These are phyloP conservation scores for Hydropotes inermis DNA, from an alignment of 2,113 vertebrate species.

Conservation along the genomic window DNA sequence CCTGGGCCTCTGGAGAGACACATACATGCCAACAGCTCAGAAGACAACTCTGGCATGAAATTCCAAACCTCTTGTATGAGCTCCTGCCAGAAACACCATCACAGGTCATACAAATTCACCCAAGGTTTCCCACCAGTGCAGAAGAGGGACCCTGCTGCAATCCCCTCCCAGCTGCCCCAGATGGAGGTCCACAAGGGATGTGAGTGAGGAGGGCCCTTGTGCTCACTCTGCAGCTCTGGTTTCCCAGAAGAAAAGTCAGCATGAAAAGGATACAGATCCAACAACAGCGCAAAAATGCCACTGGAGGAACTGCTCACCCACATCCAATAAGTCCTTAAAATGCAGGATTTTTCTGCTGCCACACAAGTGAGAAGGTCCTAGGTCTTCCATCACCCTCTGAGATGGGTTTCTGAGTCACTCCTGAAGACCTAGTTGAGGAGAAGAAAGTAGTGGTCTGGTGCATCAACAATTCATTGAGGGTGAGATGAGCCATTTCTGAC, in stretches of 20 bases:
- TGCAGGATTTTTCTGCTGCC: conserved; percentile 86
- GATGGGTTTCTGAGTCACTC: conserved; percentile 86
- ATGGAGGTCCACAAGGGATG: conserved; percentile 81
- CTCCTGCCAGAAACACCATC: not conserved
- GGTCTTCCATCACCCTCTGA: conserved; percentile 86
- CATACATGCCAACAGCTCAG: not conserved
- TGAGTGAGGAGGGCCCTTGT: conserved; percentile 59
- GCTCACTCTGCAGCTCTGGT: conserved; percentile 79
- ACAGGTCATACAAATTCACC: not conserved
- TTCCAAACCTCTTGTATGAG: not conserved
- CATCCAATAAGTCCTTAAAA: conserved; percentile 79
- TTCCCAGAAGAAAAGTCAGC: conserved; percentile 76
- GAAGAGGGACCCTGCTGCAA: conserved; percentile 74
- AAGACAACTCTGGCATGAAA: not conserved
- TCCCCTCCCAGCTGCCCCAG: conserved; percentile 86
- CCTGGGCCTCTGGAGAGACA: not conserved
- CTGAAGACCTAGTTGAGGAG: conserved; percentile 87
- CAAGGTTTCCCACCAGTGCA: not conserved
- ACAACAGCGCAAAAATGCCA: not conserved
- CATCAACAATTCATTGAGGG: conserved; percentile 86
- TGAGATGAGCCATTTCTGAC: conserved; percentile 61
- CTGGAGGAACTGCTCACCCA: not conserved
- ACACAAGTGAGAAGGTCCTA: conserved; percentile 76
- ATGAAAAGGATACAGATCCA: conserved; percentile 69
- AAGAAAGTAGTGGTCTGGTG: conserved; percentile 82